Percentiles rank a stretch among this genome's conserved stretches.
Conservation (phyloP, 2,113 vertebrate species). For the Cephalopholis sonnerati region DNA sequence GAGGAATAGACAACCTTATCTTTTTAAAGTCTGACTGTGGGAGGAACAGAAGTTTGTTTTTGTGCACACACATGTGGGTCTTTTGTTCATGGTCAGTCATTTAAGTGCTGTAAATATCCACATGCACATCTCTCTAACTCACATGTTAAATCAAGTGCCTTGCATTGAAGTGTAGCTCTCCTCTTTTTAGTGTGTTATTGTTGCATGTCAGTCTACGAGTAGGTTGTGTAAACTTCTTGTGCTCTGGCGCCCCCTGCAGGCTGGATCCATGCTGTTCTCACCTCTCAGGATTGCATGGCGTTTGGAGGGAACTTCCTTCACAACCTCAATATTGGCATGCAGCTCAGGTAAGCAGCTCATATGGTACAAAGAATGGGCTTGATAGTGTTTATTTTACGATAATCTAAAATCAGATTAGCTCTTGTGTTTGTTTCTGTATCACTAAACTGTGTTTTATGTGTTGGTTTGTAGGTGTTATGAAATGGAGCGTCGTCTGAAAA, state of each 20-base stretch:
- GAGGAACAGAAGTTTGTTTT: slow-evolving; percentile 5
- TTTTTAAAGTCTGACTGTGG: neutral
- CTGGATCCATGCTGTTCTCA: slow-evolving; percentile 99
- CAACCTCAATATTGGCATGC: slow-evolving; percentile 99
- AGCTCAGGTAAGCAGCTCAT: slow-evolving; percentile 91
- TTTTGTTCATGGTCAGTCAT: neutral
- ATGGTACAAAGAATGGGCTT: neutral
- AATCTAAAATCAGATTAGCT: neutral
- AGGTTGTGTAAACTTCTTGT: neutral
- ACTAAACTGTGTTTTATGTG: neutral
- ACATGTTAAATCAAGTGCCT: neutral
- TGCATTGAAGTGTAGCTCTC: neutral
- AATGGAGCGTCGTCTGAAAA: slow-evolving; percentile 99
- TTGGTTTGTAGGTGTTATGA: slow-evolving; percentile 92
- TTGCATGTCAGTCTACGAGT: neutral
- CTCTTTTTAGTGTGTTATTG: neutral
- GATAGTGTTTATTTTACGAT: neutral
- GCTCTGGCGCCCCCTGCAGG: slow-evolving; percentile 85
- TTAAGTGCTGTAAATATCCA: neutral
- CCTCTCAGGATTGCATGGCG: slow-evolving; percentile 99
- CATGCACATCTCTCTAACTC: neutral
- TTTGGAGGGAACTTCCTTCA: slow-evolving; percentile 99
- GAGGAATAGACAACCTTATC: slow-evolving; percentile 29
- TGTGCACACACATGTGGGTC: neutral
- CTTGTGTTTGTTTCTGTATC: neutral